Evolutionary conservation across 2,113 vertebrate species (phyloP).

Genomic region (Chelonoidis abingdonii): DNA sequence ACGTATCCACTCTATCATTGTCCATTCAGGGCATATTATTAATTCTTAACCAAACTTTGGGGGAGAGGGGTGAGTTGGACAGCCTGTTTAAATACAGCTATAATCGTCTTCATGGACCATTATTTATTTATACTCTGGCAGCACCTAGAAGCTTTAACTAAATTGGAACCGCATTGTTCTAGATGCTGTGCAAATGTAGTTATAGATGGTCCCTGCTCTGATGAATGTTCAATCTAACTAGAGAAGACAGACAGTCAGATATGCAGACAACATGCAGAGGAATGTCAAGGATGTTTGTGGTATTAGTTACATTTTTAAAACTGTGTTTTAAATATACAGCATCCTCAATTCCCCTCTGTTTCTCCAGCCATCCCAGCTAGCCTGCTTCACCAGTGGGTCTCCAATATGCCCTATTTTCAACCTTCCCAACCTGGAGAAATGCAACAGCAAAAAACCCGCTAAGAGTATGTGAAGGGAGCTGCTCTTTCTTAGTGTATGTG

Average conservation of each 20-base stretch:
- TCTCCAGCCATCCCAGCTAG: neutral
- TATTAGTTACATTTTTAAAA: slow-evolving; percentile 33
- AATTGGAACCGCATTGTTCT: neutral
- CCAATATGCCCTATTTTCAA: neutral
- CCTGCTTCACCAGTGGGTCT: neutral
- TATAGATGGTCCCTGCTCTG: slow-evolving; percentile 45
- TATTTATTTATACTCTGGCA: slow-evolving; percentile 33
- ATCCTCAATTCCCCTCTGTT: neutral
- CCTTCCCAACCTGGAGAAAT: neutral
- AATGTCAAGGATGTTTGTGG: slow-evolving; percentile 35
- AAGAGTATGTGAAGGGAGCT: accelerated
- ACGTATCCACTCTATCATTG: neutral
- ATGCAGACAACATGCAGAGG: slow-evolving; percentile 40
- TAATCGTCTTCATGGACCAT: slow-evolving; percentile 6
- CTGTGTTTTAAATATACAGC: neutral
- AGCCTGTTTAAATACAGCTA: neutral
- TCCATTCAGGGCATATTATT: neutral
- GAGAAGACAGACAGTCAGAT: slow-evolving; percentile 61
- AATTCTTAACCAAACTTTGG: neutral
- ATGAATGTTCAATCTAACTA: slow-evolving; percentile 34
- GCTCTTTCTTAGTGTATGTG: no score
- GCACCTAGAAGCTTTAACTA: slow-evolving; percentile 28
- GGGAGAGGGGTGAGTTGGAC: neutral
- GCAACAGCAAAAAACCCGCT: neutral
- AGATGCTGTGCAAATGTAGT: neutral